Evolutionary conservation across 1,140 invertebrate species (phyloP).

Genomic region (Lutraria rhynchaena): DNA sequence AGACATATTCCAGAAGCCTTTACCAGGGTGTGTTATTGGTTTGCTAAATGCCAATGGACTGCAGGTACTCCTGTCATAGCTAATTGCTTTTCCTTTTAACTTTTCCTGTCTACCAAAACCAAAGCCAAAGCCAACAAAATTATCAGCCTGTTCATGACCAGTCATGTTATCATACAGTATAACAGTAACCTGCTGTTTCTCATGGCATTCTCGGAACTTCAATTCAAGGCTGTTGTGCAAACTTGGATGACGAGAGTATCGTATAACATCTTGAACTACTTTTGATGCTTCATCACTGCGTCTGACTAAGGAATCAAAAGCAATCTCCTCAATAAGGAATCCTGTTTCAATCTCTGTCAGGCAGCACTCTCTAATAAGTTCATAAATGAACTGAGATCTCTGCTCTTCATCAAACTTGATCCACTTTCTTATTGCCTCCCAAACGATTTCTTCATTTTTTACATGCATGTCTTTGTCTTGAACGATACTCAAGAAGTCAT

Average conservation of each 20-base stretch:
- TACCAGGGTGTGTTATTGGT: neutral
- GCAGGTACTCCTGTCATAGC: neutral
- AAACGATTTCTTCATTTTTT: constrained; percentile 26
- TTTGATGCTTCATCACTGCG: constrained; percentile 22
- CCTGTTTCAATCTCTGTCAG: constrained; percentile 28
- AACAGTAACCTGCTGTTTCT: constrained; percentile 23
- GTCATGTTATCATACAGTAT: neutral
- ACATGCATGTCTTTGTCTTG: constrained; percentile 7
- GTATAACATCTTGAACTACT: constrained; percentile 20
- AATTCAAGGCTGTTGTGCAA: constrained; percentile 30
- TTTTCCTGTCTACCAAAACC: neutral
- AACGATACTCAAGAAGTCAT: constrained; percentile 10
- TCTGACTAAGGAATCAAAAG: constrained; percentile 18
- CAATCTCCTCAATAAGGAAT: constrained; percentile 35
- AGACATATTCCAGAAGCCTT: neutral
- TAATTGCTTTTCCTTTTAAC: neutral
- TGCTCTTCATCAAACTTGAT: constrained; percentile 24
- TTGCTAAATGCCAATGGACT: neutral
- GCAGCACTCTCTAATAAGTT: constrained; percentile 30
- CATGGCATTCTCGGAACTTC: constrained; percentile 15
- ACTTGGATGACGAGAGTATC: constrained; percentile 29
- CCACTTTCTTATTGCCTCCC: constrained; percentile 31
- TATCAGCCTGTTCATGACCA: neutral
- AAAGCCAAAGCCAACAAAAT: too few relatives aligned
- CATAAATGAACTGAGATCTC: neutral